Evolutionary conservation across 2,113 vertebrate genomes (phyloP).

Genomic region (Sinocyclocheilus anophthalmus): DNA sequence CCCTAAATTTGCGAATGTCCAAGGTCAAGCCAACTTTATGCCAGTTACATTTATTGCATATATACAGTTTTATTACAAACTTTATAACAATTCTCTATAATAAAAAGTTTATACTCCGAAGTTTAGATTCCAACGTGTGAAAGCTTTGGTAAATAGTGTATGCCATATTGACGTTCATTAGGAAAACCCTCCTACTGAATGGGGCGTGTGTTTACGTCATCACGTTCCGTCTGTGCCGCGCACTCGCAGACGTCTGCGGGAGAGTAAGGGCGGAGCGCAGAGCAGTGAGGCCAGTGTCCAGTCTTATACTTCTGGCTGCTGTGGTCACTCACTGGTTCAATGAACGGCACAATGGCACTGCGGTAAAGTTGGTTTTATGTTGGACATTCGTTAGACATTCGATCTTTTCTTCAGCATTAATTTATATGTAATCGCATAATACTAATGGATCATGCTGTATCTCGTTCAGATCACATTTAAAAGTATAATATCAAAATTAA

Average conservation of each 20-base stretch:
- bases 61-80: not conserved
- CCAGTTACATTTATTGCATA: not conserved
- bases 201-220: not conserved
- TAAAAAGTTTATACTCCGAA: conserved; percentile 11
- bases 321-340: not conserved
- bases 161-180: no score
- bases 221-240: not conserved
- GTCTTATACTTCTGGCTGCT: not conserved
- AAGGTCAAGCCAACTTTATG: no score
- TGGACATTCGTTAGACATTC: no score
- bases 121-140: not conserved
- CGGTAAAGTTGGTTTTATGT: no score
- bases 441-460: no score
- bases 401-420: no score
- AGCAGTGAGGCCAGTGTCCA: not conserved
- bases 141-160: not conserved
- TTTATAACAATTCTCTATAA: not conserved
- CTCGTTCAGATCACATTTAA: no score
- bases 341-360: conserved; percentile 78
- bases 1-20: no score
- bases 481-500: no score
- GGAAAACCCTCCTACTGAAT: not conserved
- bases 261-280: not conserved
- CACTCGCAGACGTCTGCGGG: not conserved
- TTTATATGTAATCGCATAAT: no score